Conservation (phyloP, 2,113 vertebrate species). For the Garra rufa region DNA sequence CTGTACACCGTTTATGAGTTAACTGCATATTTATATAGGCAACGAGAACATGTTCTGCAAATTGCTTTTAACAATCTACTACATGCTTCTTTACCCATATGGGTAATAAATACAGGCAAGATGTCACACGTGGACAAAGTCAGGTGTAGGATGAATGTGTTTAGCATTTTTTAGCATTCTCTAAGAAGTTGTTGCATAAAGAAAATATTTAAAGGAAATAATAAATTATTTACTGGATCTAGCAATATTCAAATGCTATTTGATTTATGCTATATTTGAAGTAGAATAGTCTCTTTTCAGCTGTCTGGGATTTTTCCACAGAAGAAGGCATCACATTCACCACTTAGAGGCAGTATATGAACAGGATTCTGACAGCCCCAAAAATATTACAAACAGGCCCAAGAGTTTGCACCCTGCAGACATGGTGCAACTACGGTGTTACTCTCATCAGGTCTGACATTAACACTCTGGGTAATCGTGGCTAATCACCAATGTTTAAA, state of each 20-base stretch:
- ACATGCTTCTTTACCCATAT: conserved; percentile 23
- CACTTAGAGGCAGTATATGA: conserved; percentile 85
- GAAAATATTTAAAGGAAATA: background rate
- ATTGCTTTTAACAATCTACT: background rate
- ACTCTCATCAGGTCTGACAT: conserved; percentile 30
- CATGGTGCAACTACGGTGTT: conserved; percentile 51
- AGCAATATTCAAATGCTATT: background rate
- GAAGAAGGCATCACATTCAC: conserved; percentile 74
- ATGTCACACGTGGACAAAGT: background rate
- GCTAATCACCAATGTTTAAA: conserved; percentile 36
- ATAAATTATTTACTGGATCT: background rate
- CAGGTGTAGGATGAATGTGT: background rate
- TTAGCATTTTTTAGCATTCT: background rate
- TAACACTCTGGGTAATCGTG: conserved; percentile 27
- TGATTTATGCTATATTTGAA: background rate
- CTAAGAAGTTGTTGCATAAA: background rate
- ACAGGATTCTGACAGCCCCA: conserved; percentile 67
- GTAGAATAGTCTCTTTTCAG: conserved; percentile 37
- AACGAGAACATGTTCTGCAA: conserved; percentile 3
- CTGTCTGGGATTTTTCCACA: conserved; percentile 36
- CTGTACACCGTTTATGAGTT: conserved; percentile 6
- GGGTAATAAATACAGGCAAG: background rate
- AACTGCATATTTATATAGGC: conserved; percentile 32
- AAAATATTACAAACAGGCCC: conserved; percentile 51
- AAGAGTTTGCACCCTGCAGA: conserved; percentile 55